A percentile compares a stretch with the other conserved stretches of the same genome.
These are phyloP conservation scores for Ceratitis capitata DNA, from an alignment of 1,140 invertebrate species.

Conservation along the genomic window DNA sequence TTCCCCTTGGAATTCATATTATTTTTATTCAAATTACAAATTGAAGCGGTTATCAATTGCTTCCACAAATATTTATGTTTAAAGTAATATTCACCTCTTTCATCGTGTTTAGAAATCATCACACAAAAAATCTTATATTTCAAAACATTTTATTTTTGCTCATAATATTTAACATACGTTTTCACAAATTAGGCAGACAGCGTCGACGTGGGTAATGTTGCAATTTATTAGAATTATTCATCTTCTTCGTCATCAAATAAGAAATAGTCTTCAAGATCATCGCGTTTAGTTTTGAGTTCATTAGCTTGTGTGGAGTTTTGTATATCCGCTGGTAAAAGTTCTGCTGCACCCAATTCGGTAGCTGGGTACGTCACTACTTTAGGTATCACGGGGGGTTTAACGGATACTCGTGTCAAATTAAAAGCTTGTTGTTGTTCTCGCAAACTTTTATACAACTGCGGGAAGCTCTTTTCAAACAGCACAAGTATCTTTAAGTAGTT, in stretches of 20 bases:
- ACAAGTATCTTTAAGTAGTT: slow-evolving; percentile 53
- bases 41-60: too few species aligned
- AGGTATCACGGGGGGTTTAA: slow-evolving; percentile 52
- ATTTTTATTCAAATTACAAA: too few species aligned
- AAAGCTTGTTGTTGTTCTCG: slow-evolving; percentile 47
- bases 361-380: slow-evolving; percentile 38
- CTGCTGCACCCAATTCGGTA: slow-evolving; percentile 56
- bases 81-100: background rate
- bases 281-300: background rate
- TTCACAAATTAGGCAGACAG: background rate
- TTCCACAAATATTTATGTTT: too few species aligned
- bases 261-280: slow-evolving; percentile 31
- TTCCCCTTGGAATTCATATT: too few species aligned
- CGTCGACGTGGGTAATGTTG: too few species aligned
- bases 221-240: background rate
- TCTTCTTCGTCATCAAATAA: slow-evolving; percentile 37
- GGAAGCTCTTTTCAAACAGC: slow-evolving; percentile 56
- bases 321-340: slow-evolving; percentile 51
- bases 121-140: background rate
- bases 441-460: slow-evolving; percentile 56
- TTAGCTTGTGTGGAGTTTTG: background rate
- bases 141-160: background rate
- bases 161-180: background rate
- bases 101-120: background rate
- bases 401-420: slow-evolving; percentile 52